Evolutionary conservation across 2,797 vertebrate species (phyloP).

Genomic region (Octomys mimax): DNA sequence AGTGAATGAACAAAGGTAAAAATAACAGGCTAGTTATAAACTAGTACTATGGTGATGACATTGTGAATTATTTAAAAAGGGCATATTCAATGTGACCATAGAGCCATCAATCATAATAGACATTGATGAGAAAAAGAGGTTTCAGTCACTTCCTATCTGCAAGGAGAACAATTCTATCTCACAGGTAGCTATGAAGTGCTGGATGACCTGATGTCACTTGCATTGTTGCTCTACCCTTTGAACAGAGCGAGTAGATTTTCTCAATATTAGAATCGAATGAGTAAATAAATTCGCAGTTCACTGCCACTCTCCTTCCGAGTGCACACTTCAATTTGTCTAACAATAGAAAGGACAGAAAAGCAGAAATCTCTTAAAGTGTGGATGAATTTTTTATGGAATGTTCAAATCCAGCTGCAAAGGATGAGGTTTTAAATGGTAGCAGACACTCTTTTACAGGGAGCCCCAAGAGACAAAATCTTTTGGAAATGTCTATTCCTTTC

Average conservation of each 20-base stretch:
- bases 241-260: constrained; percentile 93
- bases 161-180: constrained; percentile 98
- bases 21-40: constrained; percentile 99
- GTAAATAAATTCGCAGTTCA: constrained; percentile 98
- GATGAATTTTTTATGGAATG: constrained; percentile 98
- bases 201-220: constrained; percentile 98
- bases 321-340: constrained; percentile 98
- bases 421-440: constrained; percentile 91
- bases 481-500: constrained; percentile 82
- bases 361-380: constrained; percentile 93
- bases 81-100: constrained; percentile 98
- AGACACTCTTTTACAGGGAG: constrained; percentile 90
- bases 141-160: constrained; percentile 96
- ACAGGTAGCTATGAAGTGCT: constrained; percentile 96
- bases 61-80: constrained; percentile 99
- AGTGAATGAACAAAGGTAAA: constrained; percentile 97
- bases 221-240: constrained; percentile 99
- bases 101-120: constrained; percentile 99
- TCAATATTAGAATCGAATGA: constrained; percentile 94
- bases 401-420: constrained; percentile 94
- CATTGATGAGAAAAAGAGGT: constrained; percentile 98
- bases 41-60: constrained; percentile 98
- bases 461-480: constrained; percentile 89
- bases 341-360: constrained; percentile 95
- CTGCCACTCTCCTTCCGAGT: constrained; percentile 92